These are phyloP conservation scores for Nyleta sp. DNA, from an alignment of 2,888 invertebrate species.

Conservation along the genomic window DNA sequence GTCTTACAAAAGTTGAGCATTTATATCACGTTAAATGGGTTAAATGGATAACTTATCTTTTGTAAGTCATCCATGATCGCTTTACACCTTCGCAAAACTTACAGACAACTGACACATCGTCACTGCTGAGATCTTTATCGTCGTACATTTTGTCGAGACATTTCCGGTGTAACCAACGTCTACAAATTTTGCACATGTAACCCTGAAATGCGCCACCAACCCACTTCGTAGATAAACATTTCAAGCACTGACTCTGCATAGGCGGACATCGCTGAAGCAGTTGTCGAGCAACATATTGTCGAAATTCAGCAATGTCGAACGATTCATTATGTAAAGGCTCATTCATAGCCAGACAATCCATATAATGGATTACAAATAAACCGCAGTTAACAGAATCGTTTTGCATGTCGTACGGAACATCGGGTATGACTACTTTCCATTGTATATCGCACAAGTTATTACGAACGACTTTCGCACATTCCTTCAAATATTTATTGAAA, in stretches of 20 bases:
- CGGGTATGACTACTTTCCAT: not conserved
- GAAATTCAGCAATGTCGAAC: slow-evolving; percentile 1
- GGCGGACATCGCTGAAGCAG: not conserved
- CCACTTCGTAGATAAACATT: not conserved
- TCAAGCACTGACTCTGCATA: not conserved
- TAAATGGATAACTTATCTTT: too few species aligned
- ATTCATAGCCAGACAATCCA: slow-evolving; percentile 6
- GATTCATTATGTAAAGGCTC: not conserved
- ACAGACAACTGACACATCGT: not conserved
- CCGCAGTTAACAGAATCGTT: slow-evolving; percentile 8
- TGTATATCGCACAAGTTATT: not conserved
- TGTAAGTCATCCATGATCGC: not conserved
- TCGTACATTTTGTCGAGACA: not conserved
- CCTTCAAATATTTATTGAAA: slow-evolving; percentile 3
- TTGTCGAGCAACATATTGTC: not conserved
- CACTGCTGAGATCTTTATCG: not conserved
- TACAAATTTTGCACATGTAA: slow-evolving; percentile 3
- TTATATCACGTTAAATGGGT: too few species aligned
- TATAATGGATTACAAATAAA: slow-evolving; percentile 9
- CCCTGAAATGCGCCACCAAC: not conserved
- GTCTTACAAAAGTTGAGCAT: too few species aligned
- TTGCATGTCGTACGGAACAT: slow-evolving; percentile 5
- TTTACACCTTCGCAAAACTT: not conserved
- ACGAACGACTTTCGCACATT: not conserved
- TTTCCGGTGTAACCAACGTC: slow-evolving; percentile 5